These are phyloP conservation scores for Athene noctua DNA, from an alignment of 2,113 vertebrate genomes.

Conservation along the genomic window DNA sequence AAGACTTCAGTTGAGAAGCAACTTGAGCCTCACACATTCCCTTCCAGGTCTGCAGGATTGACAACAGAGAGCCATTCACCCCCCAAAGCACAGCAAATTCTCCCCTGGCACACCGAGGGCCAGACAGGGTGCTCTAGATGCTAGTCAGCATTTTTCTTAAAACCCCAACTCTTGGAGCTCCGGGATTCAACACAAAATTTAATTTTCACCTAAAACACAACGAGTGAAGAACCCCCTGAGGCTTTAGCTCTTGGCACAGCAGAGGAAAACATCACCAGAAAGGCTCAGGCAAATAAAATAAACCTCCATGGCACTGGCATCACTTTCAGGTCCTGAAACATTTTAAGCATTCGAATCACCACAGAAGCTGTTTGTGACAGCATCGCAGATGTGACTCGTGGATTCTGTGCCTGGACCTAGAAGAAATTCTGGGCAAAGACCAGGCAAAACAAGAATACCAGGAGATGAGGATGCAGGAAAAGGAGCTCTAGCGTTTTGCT, in stretches of 20 bases:
- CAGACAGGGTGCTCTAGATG: background rate
- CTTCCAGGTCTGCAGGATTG: background rate
- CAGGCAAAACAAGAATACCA: background rate
- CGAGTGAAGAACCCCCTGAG: background rate
- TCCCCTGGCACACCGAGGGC: background rate
- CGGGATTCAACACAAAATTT: background rate
- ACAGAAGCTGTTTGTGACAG: background rate
- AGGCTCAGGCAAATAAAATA: background rate
- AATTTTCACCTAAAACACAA: slow-evolving; percentile 17
- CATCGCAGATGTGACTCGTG: background rate
- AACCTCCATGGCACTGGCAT: background rate
- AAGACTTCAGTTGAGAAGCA: background rate
- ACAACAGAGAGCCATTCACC: background rate
- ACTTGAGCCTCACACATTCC: background rate
- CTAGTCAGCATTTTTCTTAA: background rate
- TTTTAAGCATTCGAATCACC: background rate
- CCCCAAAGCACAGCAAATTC: background rate
- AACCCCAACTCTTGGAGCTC: background rate
- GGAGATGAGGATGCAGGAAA: background rate
- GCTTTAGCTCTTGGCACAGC: background rate
- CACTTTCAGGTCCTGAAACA: background rate
- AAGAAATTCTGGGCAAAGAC: background rate
- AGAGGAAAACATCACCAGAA: background rate
- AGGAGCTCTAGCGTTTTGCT: background rate
- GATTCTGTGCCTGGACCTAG: fast-evolving